These are phyloP conservation scores for Melanostoma mellinum DNA, from an alignment of 2,888 invertebrate genomes.

Conservation along the genomic window DNA sequence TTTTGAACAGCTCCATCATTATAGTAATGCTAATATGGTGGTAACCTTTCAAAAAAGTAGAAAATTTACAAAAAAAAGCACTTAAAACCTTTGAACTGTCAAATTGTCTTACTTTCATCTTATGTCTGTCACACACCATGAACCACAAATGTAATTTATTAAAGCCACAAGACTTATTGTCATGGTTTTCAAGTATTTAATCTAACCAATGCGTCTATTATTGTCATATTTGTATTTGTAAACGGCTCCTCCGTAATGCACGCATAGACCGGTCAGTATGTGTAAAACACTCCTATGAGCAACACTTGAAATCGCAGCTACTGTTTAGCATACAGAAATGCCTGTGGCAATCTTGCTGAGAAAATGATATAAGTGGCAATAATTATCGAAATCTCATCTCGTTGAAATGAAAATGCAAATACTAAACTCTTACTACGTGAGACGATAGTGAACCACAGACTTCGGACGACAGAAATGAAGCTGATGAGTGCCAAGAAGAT, in stretches of 20 bases:
- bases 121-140: not conserved
- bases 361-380: conserved; percentile 79
- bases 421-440: conserved; percentile 22
- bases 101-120: conserved; percentile 38
- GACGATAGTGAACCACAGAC: conserved; percentile 27
- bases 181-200: conserved; percentile 66
- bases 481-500: conserved; percentile 69
- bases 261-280: conserved; percentile 47
- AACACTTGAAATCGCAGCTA: conserved; percentile 66
- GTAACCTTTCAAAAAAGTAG: not conserved
- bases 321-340: conserved; percentile 63
- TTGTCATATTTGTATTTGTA: conserved; percentile 42
- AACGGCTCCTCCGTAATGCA: conserved; percentile 45
- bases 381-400: conserved; percentile 78
- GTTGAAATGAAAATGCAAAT: conserved; percentile 71
- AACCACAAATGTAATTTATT: conserved; percentile 21
- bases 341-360: conserved; percentile 54
- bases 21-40: not conserved
- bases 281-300: conserved; percentile 64
- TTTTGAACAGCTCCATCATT: conserved; percentile 37
- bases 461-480: conserved; percentile 45
- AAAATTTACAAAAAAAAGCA: not conserved
- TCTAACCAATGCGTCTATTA: conserved; percentile 67
- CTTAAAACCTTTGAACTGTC: conserved; percentile 26
- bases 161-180: conserved; percentile 59